A percentile compares a stretch with the other conserved stretches of the same genome.
These are phyloP conservation scores for Neopelma chrysocephalum DNA, from an alignment of 2,797 vertebrate species.

Conservation along the genomic window DNA sequence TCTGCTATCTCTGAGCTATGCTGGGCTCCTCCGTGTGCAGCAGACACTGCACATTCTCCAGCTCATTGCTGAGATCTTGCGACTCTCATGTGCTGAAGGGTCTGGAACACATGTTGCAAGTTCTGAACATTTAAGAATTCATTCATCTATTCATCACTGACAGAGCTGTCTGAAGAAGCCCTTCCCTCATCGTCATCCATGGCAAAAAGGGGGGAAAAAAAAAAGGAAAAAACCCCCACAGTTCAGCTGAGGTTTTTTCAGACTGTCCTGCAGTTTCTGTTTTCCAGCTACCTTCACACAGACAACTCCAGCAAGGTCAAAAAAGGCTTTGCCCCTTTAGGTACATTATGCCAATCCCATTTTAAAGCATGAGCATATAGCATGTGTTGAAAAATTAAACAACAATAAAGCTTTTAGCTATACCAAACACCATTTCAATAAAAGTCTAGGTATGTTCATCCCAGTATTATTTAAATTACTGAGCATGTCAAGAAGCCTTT, in stretches of 20 bases:
- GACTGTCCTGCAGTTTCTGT: slow-evolving; percentile 38
- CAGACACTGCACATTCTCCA: slow-evolving; percentile 50
- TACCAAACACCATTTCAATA: background rate
- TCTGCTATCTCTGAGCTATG: slow-evolving; percentile 65
- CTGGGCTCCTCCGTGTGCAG: slow-evolving; percentile 47
- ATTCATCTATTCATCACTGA: slow-evolving; percentile 73
- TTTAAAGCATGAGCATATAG: background rate
- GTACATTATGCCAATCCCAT: background rate
- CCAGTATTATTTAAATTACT: background rate
- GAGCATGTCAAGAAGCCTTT: background rate
- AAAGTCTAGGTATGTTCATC: background rate
- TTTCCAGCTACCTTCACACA: slow-evolving; percentile 24
- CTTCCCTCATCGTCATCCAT: slow-evolving; percentile 57
- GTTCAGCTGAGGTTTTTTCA: slow-evolving; percentile 31
- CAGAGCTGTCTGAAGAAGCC: slow-evolving; percentile 60
- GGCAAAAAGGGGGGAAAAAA: background rate
- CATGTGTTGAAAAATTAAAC: background rate
- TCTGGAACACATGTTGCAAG: slow-evolving; percentile 68
- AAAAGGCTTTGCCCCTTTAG: slow-evolving; percentile 7
- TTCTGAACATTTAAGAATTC: slow-evolving; percentile 63
- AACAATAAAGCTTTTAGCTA: background rate
- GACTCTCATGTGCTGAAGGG: slow-evolving; percentile 51
- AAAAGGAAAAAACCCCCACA: background rate
- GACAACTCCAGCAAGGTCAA: slow-evolving; percentile 49
- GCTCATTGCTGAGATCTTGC: slow-evolving; percentile 42